These are phyloP conservation scores for Camponotus vicinus DNA, from an alignment of 1,140 invertebrate species.

Conservation along the genomic window DNA sequence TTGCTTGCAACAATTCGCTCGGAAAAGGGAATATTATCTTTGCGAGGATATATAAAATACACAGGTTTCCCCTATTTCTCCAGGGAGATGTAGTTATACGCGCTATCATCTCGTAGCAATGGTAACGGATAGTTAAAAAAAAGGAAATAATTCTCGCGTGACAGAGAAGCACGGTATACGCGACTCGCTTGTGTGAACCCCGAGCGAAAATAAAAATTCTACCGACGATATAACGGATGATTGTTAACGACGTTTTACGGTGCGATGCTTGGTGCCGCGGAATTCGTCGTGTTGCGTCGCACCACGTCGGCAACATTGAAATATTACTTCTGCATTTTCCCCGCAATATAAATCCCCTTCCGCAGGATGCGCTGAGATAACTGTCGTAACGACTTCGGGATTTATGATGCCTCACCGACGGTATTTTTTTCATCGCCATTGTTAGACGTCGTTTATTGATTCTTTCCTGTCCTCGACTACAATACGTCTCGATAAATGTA, in stretches of 20 bases:
- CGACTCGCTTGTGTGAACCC: background rate
- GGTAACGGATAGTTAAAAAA: background rate
- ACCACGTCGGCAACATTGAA: constrained; percentile 33
- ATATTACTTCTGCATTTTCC: constrained; percentile 36
- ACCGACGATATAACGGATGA: constrained; percentile 8
- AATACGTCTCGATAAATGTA: too few species aligned
- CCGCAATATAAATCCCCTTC: constrained; percentile 23
- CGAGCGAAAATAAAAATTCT: constrained; percentile 42
- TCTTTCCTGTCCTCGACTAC: background rate
- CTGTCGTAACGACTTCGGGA: background rate
- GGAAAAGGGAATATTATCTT: constrained; percentile 7
- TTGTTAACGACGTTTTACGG: constrained; percentile 30
- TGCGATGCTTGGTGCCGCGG: background rate
- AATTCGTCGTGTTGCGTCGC: background rate
- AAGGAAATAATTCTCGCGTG: background rate
- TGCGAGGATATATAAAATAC: constrained; percentile 10
- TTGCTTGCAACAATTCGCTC: background rate
- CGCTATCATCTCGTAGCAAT: background rate
- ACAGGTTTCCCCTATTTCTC: constrained; percentile 29
- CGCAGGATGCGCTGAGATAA: background rate
- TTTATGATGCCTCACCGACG: background rate
- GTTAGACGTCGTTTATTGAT: constrained; percentile 8
- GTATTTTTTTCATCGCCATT: background rate
- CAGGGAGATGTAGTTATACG: background rate
- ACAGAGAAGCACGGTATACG: background rate